Percentiles rank a stretch among this genome's conserved stretches.
Conservation (phyloP, 2,888 invertebrate genomes). For the Drosophila koepferae region DNA sequence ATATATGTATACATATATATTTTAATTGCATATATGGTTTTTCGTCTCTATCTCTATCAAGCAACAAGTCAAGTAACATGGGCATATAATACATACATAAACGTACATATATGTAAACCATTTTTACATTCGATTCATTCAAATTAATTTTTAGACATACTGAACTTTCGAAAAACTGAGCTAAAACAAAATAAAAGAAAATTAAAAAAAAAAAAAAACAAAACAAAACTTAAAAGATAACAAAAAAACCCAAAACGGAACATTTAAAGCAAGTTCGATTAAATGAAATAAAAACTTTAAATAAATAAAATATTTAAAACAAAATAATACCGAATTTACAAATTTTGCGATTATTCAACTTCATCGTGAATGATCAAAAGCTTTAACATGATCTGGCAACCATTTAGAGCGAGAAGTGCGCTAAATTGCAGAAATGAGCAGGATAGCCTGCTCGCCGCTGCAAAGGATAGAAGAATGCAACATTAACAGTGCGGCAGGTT, state of each 20-base stretch:
- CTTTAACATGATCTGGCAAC: background rate
- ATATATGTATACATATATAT: constrained; percentile 55
- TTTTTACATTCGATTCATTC: constrained; percentile 78
- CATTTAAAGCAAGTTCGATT: constrained; percentile 41
- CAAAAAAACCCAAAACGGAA: constrained; percentile 32
- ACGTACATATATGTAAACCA: constrained; percentile 65
- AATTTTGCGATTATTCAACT: constrained; percentile 8
- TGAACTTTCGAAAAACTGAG: constrained; percentile 63
- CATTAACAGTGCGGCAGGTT: background rate
- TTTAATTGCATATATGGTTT: constrained; percentile 73
- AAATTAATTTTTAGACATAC: constrained; percentile 77
- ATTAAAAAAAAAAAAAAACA: background rate
- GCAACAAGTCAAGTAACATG: constrained; percentile 56
- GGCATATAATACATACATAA: constrained; percentile 45
- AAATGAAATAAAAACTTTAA: constrained; percentile 80
- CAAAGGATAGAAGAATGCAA: background rate
- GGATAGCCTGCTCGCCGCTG: background rate
- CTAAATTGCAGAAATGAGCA: background rate
- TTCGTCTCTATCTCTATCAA: constrained; percentile 66
- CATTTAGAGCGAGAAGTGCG: constrained; percentile 11
- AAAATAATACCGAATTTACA: constrained; percentile 19
- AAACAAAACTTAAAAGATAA: background rate
- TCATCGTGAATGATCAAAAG: background rate
- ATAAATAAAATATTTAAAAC: constrained; percentile 75
- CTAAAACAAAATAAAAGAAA: constrained; percentile 31